Conservation (phyloP, 2,888 invertebrate genomes). For the Eucriotettix oculatus region DNA sequence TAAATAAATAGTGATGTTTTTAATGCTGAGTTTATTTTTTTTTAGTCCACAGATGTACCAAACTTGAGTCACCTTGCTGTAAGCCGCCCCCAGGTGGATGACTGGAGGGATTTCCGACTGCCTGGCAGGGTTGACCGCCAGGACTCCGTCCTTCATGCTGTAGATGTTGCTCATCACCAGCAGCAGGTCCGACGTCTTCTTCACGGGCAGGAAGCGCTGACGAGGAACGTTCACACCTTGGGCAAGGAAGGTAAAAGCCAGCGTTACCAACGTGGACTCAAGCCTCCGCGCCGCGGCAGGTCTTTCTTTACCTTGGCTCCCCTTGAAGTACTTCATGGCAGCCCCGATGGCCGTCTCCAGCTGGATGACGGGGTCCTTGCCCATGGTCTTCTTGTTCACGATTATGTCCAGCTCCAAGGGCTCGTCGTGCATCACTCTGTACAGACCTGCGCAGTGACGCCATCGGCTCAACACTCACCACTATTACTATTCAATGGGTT, state of each 20-base stretch:
- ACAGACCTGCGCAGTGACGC: too few relatives aligned
- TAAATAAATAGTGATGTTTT: too few relatives aligned
- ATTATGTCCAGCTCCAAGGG: slow-evolving; percentile 38
- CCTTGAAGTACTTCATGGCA: slow-evolving; percentile 43
- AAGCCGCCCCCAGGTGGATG: too few relatives aligned
- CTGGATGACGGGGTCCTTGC: slow-evolving; percentile 42
- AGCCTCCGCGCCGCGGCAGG: too few relatives aligned
- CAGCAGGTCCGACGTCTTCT: slow-evolving; percentile 39
- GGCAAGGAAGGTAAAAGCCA: slow-evolving; percentile 3
- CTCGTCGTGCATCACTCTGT: too few relatives aligned
- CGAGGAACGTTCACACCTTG: slow-evolving; percentile 44
- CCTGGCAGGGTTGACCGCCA: neutral
- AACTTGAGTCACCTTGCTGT: too few relatives aligned
- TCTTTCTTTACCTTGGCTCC: slow-evolving; percentile 19
- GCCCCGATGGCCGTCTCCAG: slow-evolving; percentile 46
- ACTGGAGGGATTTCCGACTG: too few relatives aligned
- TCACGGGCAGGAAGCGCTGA: slow-evolving; percentile 42
- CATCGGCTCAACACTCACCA: too few relatives aligned
- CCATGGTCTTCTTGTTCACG: slow-evolving; percentile 40
- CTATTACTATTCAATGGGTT: too few relatives aligned
- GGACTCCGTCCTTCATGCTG: slow-evolving; percentile 21
- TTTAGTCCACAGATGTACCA: too few relatives aligned
- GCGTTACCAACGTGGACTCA: too few relatives aligned
- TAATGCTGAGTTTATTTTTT: too few relatives aligned
- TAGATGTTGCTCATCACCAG: slow-evolving; percentile 46